Evolutionary conservation across 2,888 invertebrate species (phyloP).

Genomic region (Aleiodes testaceus): DNA sequence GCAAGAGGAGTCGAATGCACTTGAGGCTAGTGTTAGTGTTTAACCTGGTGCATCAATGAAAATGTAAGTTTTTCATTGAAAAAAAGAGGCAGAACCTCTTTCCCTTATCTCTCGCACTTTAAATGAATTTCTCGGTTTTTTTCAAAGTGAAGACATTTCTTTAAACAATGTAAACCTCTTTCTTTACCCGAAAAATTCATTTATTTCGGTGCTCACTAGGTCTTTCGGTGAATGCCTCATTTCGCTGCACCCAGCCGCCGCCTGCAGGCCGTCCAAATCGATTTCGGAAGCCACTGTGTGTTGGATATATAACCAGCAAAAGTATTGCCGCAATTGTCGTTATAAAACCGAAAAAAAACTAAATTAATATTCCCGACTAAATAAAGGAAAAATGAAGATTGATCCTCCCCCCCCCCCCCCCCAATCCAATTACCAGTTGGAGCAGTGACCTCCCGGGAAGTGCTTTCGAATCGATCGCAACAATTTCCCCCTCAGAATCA

Average conservation of each 20-base stretch:
- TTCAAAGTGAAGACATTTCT: too few relatives aligned
- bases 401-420: too few relatives aligned
- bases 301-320: constrained; percentile 29
- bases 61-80: constrained; percentile 26
- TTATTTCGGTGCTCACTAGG: constrained; percentile 1
- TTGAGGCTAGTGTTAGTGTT: constrained; percentile 36
- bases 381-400: too few relatives aligned
- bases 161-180: too few relatives aligned
- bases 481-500: too few relatives aligned
- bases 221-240: constrained; percentile 39
- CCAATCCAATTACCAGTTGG: too few relatives aligned
- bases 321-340: constrained; percentile 41
- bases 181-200: not conserved
- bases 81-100: too few relatives aligned
- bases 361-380: too few relatives aligned
- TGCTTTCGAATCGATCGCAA: too few relatives aligned
- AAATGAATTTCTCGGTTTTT: not conserved
- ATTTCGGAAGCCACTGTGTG: constrained; percentile 50
- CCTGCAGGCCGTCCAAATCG: constrained; percentile 55
- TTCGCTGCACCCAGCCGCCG: constrained; percentile 54
- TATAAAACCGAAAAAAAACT: not conserved
- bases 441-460: too few relatives aligned
- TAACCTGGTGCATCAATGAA: constrained; percentile 8
- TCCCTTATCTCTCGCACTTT: too few relatives aligned
- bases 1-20: constrained; percentile 45